phyloP scores from a whole-genome alignment of 2,113 vertebrate genomes.

The Onychostruthus taczanowskii region DNA sequence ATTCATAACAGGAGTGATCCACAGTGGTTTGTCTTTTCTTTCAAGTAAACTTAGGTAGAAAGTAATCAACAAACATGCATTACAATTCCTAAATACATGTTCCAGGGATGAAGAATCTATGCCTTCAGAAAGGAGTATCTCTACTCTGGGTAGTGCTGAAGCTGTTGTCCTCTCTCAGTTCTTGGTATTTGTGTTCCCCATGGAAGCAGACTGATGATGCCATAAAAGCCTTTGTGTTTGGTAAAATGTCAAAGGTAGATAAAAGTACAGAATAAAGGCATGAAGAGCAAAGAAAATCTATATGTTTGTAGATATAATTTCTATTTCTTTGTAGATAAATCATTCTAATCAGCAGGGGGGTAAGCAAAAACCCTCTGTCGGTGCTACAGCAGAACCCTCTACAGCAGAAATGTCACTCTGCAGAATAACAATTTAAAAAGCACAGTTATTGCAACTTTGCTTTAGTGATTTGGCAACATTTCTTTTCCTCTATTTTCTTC shows the following conservation, averaged over 20 bases:
- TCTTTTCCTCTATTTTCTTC: not conserved
- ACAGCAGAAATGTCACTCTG: not conserved
- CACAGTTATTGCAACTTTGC: not conserved
- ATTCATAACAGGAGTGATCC: not conserved
- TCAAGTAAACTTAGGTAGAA: not conserved
- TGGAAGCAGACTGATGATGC: not conserved
- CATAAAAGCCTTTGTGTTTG: not conserved
- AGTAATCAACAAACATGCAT: not conserved
- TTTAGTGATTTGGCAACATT: not conserved
- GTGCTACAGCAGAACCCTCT: not conserved
- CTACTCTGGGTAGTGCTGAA: not conserved
- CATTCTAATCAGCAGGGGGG: not conserved
- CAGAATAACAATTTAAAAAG: not conserved
- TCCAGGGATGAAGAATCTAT: not conserved
- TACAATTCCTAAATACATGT: not conserved
- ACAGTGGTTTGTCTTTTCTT: not conserved
- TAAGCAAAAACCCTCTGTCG: not conserved
- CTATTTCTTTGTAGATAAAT: not conserved
- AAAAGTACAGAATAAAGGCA: not conserved
- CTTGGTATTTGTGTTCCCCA: not conserved
- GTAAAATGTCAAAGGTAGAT: not conserved
- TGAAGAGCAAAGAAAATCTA: not conserved
- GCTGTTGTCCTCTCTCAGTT: accelerated
- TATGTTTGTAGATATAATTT: not conserved
- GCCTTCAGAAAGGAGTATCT: not conserved